A percentile compares a stretch with the other conserved stretches of the same genome.
phyloP scores from a whole-genome alignment of 2,113 vertebrate genomes.

The Cheilinus undulatus region DNA sequence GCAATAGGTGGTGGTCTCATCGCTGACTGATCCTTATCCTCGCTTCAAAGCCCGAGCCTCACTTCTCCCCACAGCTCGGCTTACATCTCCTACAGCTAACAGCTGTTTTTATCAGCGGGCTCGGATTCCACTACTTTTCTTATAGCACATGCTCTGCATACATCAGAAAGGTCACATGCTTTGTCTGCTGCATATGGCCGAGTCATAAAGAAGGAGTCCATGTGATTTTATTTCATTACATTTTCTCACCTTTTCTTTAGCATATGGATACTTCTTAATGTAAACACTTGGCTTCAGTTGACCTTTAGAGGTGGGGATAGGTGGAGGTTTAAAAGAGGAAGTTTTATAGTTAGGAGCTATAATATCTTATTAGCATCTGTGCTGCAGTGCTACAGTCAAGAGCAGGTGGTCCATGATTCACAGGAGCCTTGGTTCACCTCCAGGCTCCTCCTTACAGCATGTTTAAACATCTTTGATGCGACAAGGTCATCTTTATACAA shows the following conservation, averaged over 20 bases:
- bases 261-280: not conserved
- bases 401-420: conserved; percentile 17
- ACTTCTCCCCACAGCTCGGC: conserved; percentile 30
- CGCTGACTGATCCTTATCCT: conserved; percentile 62
- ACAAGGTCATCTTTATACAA: conserved; percentile 10
- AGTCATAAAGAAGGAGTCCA: conserved; percentile 3
- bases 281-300: conserved; percentile 14
- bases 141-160: conserved; percentile 32
- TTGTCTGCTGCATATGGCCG: conserved; percentile 18
- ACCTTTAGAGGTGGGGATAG: conserved; percentile 11
- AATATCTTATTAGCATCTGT: conserved; percentile 30
- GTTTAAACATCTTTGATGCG: not conserved
- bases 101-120: conserved; percentile 44
- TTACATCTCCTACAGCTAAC: conserved; percentile 30
- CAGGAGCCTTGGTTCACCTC: conserved; percentile 5
- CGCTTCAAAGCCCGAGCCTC: conserved; percentile 34
- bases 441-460: conserved; percentile 6
- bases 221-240: not conserved
- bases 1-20: conserved; percentile 42
- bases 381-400: not conserved
- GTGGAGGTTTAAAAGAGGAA: conserved; percentile 5
- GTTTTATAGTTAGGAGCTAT: conserved; percentile 1
- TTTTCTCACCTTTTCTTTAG: not conserved
- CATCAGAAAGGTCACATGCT: conserved; percentile 28
- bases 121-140: conserved; percentile 29